Base-by-base conservation (phyloP, 2,888 invertebrate genomes). In the Sphinx pinastri region DNA sequence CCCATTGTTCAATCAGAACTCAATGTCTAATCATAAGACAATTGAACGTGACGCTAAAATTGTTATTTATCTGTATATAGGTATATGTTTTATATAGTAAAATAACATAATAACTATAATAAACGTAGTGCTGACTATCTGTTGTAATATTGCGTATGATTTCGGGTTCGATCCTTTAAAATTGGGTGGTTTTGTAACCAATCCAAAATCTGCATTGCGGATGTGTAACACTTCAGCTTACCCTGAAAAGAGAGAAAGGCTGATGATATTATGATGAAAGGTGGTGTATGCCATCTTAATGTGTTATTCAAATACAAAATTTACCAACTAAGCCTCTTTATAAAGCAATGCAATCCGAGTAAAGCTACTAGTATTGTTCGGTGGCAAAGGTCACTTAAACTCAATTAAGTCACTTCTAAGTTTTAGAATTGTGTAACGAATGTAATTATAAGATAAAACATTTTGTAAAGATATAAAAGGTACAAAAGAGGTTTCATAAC, bases 1-100 rank as follows among this genome's bases (percentile, higher is more conserved):
- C 66, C 73, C 59, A 69, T 75, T 75, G 11, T 72, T 68, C 60
- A 45, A 52, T 57, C 68, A 49, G 58, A 51, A 73, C 70, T 72
- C 69, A 72, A 74, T 77, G 77, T 77, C 69, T 75, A 71, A 73
- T 75, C 72, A 77, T 76, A 60, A 60, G 60, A 60, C 60, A 60
- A 60, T 60, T 60, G 60, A 60, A 16, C 45, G 60, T n/a, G 31
- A 59, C n/a, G 11, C 11, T 19, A 47, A 16, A 45, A 38, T 59
- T 16, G 13, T 45, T 45, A 0, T 45, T n/a, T 12, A 11, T 55
- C 11, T 12, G 12, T 5, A 47, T 11, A n/a, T 47, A n/a, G 7
- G 59, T 59, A 38, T 45, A 45, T 59, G 10, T 8, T 38, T 59
- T n/a, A 2, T n/a, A n/a, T 59, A 13, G 16, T 16, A 10, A 16